Base-by-base conservation (phyloP, 2,888 invertebrate genomes). In the Tetropium fuscum region DNA sequence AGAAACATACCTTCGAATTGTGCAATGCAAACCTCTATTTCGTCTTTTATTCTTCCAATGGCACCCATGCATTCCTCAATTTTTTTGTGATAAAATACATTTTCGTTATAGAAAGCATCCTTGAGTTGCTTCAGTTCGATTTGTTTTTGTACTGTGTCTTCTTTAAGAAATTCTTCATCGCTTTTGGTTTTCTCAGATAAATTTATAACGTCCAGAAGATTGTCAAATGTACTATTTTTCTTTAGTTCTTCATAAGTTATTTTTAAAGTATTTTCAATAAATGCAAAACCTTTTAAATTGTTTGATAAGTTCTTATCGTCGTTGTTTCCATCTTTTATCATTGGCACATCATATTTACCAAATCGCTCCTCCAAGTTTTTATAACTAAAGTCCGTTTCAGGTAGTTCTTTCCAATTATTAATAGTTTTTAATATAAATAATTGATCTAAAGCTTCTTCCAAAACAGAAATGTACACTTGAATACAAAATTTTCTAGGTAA, bases 1-100 rank as follows among this genome's bases (percentile, higher is more conserved):
- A 5, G 10, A 13, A 32, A 13, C 6, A 13, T 13, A n/a, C n/a
- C n/a, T n/a, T n/a, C 11, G 8, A 22, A 27, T 10, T 13, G 11
- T 44, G 2, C 20, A 18, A 18, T 20, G 40, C 44, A 48, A 63
- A 71, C 77, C 63, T 77, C 74, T 40, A 75, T 70, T 55, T 71
- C 59, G 63, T 79, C 78, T 66, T 77, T 77, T 19, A 77, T 60
- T 48, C 62, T 65, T n/a, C 77, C 78, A 51, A 73, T 71, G 47
- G 66, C 48, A 48, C 66, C 63, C 60, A 69, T 69, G 25, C 41
- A 43, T 20, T 66, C 43, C 27, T 70, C 53, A 58, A 71, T 68
- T 61, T 72, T 43, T 8, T 49, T 18, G 10, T 65, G 48, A n/a
- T 56, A 65, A n/a, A 51, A 18, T 15, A 22, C 30, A 25, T 63